A percentile compares a stretch with the other conserved stretches of the same genome.
These are phyloP conservation scores for Sinocyclocheilus rhinocerous DNA, from an alignment of 2,113 vertebrate species.

Conservation along the genomic window DNA sequence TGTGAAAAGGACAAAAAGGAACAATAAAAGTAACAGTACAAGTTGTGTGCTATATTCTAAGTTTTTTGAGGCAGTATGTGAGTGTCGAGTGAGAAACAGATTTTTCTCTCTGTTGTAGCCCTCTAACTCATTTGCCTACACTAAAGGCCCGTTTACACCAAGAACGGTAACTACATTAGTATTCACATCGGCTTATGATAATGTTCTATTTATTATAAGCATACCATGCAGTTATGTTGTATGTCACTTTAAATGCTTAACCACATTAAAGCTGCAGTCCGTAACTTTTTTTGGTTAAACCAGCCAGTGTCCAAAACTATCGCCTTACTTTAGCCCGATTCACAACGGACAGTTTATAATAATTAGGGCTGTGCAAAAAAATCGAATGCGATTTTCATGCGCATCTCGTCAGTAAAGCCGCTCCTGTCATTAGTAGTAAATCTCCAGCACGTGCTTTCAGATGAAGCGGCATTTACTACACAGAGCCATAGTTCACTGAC, in stretches of 20 bases:
- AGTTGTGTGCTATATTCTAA: neutral
- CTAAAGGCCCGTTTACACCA: neutral
- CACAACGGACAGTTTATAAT: too few relatives aligned
- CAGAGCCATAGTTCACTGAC: too few relatives aligned
- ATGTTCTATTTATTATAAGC: neutral
- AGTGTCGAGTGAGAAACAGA: neutral
- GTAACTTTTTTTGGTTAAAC: too few relatives aligned
- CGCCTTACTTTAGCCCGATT: too few relatives aligned
- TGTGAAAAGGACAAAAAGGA: neutral
- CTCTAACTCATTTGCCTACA: neutral
- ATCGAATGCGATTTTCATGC: too few relatives aligned
- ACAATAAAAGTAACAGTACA: neutral
- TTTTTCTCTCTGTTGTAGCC: neutral
- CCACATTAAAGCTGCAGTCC: neutral
- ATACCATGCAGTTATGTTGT: neutral
- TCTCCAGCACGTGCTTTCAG: too few relatives aligned
- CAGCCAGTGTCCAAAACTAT: too few relatives aligned
- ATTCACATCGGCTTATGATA: neutral
- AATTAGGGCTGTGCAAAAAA: too few relatives aligned
- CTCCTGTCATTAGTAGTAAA: too few relatives aligned
- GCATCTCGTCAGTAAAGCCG: too few relatives aligned
- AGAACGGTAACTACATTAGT: neutral
- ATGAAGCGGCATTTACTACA: too few relatives aligned
- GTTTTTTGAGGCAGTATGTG: neutral
- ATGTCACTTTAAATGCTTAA: neutral